A percentile compares a stretch with the other conserved stretches of the same genome.
phyloP scores from a whole-genome alignment of 1,140 invertebrate species.

The Ctenoplectra terminalis region DNA sequence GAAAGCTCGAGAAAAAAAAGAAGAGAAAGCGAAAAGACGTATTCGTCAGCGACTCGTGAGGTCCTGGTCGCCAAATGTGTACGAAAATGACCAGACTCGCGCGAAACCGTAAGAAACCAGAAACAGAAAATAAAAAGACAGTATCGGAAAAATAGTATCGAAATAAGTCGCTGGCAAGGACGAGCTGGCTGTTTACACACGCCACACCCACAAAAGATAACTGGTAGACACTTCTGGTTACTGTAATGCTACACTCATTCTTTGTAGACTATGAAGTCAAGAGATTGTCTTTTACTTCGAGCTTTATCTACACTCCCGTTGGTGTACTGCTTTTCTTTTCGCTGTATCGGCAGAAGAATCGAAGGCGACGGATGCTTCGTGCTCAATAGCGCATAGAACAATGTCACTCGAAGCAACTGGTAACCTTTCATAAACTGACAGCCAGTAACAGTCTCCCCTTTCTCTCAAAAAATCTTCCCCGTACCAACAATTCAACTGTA shows the following conservation, averaged over 20 bases:
- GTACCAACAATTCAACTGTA: not conserved
- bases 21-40: no score
- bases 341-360: slow-evolving; percentile 17
- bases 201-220: not conserved
- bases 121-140: no score
- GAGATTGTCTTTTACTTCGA: not conserved
- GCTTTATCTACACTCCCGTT: not conserved
- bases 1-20: no score
- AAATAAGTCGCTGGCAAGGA: no score
- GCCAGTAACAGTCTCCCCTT: slow-evolving; percentile 18
- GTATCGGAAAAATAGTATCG: no score
- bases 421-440: slow-evolving; percentile 32
- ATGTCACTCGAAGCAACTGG: slow-evolving; percentile 32
- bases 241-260: not conserved
- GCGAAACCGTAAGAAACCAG: no score
- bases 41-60: no score
- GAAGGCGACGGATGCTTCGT: slow-evolving; percentile 27
- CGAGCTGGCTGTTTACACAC: no score
- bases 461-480: not conserved
- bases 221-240: not conserved
- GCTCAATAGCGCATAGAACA: slow-evolving; percentile 31
- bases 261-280: not conserved
- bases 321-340: not conserved
- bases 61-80: no score
- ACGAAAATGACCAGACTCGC: no score